A percentile compares a stretch with the other conserved stretches of the same genome.
These are phyloP conservation scores for Fulica atra DNA, from an alignment of 2,113 vertebrate genomes.

Conservation along the genomic window DNA sequence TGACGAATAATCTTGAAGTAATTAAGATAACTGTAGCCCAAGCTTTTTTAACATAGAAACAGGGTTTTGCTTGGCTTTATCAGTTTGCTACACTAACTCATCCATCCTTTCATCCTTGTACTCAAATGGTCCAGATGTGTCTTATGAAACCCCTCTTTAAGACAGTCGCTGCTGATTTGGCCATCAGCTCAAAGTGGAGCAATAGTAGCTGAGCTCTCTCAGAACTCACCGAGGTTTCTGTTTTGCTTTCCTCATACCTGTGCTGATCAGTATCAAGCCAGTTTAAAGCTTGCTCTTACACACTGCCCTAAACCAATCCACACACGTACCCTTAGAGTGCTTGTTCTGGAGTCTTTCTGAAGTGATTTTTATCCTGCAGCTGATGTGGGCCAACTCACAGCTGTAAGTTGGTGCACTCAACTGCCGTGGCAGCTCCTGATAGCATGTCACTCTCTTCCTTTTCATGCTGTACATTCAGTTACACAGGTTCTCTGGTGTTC, in stretches of 20 bases:
- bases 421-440: not conserved
- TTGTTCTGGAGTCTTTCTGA: not conserved
- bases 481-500: not conserved
- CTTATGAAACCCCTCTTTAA: not conserved
- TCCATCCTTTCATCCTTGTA: not conserved
- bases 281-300: not conserved
- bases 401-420: not conserved
- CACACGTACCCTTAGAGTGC: not conserved
- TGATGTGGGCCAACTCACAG: not conserved
- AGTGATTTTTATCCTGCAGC: not conserved
- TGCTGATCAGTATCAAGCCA: not conserved
- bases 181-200: not conserved
- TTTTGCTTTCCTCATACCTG: not conserved
- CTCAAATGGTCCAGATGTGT: not conserved
- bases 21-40: not conserved
- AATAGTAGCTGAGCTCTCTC: not conserved
- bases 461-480: not conserved
- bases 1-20: not conserved
- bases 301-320: not conserved
- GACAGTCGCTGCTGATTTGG: not conserved
- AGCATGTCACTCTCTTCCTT: not conserved
- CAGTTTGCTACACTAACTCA: not conserved
- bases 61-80: not conserved
- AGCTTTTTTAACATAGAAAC: not conserved
- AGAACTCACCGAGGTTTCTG: not conserved